Percentiles rank a stretch among this genome's conserved stretches.
These are phyloP conservation scores for Alaudala cheleensis DNA, from an alignment of 2,113 vertebrate species.

Conservation along the genomic window DNA sequence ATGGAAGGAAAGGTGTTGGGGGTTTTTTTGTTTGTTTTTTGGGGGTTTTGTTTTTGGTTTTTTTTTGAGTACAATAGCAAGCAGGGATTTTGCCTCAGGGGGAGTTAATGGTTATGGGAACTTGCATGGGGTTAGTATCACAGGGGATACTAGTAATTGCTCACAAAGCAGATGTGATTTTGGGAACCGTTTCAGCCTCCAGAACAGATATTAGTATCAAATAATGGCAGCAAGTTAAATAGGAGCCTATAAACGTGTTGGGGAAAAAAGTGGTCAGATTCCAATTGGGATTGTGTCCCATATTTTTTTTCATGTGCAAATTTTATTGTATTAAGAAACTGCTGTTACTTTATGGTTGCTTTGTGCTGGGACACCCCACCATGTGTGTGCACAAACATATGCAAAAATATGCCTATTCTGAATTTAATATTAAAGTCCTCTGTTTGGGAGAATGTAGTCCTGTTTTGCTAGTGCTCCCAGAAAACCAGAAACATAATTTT, in stretches of 20 bases:
- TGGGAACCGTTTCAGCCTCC: neutral
- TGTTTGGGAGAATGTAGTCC: neutral
- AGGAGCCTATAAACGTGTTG: neutral
- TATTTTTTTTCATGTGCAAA: neutral
- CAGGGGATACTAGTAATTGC: neutral
- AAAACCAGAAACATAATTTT: neutral
- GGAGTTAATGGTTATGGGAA: neutral
- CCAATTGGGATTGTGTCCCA: neutral
- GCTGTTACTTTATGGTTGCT: neutral
- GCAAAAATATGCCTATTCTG: neutral
- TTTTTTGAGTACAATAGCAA: neutral
- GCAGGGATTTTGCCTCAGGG: neutral
- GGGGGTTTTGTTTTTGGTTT: neutral
- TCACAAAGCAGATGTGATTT: neutral
- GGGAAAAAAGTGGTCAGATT: neutral
- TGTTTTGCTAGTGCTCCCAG: neutral
- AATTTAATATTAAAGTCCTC: neutral
- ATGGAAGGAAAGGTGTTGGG: neutral
- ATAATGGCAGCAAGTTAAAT: neutral
- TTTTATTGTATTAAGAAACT: neutral
- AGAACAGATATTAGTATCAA: neutral
- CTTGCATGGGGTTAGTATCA: neutral
- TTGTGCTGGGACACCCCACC: neutral
- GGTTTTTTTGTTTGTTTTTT: too few relatives aligned
- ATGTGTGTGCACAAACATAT: accelerated